phyloP scores from a whole-genome alignment of 1,140 invertebrate genomes.

The Cyclargus thomasi region DNA sequence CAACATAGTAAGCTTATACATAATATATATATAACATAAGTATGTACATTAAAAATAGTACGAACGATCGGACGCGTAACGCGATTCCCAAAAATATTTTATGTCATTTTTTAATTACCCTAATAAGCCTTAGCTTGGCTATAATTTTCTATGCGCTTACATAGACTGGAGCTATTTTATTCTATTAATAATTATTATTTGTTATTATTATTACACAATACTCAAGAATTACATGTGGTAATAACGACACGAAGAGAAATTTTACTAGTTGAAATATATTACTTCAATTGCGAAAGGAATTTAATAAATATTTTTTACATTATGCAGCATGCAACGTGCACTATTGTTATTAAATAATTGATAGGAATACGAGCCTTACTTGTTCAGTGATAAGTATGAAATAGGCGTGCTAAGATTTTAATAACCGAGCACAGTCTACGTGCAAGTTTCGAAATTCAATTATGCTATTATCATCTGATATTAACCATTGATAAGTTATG shows the following conservation, averaged over 20 bases:
- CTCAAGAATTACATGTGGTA: neutral
- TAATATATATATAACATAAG: too few species aligned
- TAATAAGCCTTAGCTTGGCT: too few species aligned
- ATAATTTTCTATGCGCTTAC: neutral
- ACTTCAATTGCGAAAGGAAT: neutral
- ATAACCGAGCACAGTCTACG: constrained; percentile 2
- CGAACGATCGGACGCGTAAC: too few species aligned
- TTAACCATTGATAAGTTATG: constrained; percentile 1
- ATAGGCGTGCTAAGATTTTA: neutral
- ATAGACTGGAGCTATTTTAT: neutral
- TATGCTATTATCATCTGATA: neutral
- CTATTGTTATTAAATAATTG: neutral
- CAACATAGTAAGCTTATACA: too few species aligned
- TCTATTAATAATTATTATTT: neutral
- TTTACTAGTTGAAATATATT: neutral
- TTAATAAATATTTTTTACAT: neutral
- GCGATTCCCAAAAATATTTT: too few species aligned
- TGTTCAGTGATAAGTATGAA: neutral
- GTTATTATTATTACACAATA: neutral
- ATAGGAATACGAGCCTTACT: neutral
- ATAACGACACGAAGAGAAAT: neutral
- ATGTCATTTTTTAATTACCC: too few species aligned
- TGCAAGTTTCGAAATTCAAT: constrained; percentile 9
- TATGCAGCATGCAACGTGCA: neutral
- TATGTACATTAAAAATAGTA: too few species aligned